Conservation (phyloP, 2,113 vertebrate species). For the Loxodonta africana region DNA sequence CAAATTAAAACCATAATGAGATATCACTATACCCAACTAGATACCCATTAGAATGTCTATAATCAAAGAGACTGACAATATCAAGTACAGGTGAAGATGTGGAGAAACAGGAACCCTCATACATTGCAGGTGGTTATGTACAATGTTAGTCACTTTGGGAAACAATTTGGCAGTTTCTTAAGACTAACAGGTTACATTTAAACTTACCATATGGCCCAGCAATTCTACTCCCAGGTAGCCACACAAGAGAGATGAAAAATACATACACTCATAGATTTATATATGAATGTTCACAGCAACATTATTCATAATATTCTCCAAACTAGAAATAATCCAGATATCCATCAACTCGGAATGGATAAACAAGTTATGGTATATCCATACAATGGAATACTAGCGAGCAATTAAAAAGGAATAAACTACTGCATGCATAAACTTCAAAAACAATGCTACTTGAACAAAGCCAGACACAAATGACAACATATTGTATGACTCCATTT, state of each 20-base stretch:
- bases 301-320: not conserved
- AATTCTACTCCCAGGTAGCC: not conserved
- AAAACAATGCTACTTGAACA: not conserved
- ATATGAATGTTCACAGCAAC: not conserved
- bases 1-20: not conserved
- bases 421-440: not conserved
- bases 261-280: not conserved
- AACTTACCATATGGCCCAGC: not conserved
- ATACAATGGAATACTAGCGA: not conserved
- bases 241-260: not conserved
- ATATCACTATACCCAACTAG: too few species aligned
- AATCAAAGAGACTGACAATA: too few species aligned
- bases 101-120: not conserved
- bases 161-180: not conserved
- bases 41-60: too few species aligned
- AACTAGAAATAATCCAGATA: not conserved
- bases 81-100: too few species aligned
- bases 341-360: not conserved
- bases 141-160: slow-evolving; percentile 16
- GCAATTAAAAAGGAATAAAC: not conserved
- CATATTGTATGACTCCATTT: too few species aligned
- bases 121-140: not conserved
- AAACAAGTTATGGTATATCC: not conserved
- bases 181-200: slow-evolving; percentile 30
- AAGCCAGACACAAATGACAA: not conserved